phyloP scores from a whole-genome alignment of 2,888 invertebrate genomes.

The Drosophila pseudotalamancana region DNA sequence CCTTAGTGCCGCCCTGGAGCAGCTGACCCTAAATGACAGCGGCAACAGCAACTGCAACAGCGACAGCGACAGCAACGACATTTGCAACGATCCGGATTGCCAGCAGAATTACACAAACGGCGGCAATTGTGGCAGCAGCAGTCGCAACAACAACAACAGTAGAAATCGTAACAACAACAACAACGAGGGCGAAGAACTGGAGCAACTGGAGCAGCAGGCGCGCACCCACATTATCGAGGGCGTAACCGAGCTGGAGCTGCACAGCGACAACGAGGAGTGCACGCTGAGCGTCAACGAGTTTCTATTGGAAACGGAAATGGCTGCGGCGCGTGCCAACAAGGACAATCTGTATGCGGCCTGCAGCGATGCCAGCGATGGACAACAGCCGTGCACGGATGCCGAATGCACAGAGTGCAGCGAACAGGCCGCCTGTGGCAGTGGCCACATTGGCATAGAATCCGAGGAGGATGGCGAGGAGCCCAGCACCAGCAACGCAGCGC shows the following conservation, averaged over 20 bases:
- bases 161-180: conserved; percentile 61
- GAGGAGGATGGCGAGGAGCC: conserved; percentile 50
- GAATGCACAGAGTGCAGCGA: conserved; percentile 71
- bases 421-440: conserved; percentile 34
- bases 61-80: conserved; percentile 54
- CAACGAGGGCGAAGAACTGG: conserved; percentile 43
- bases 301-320: conserved; percentile 70
- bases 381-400: conserved; percentile 74
- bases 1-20: conserved; percentile 76
- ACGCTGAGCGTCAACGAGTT: conserved; percentile 74
- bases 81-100: conserved; percentile 82
- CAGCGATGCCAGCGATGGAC: conserved; percentile 28
- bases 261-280: conserved; percentile 64
- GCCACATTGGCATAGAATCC: conserved; percentile 25
- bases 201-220: conserved; percentile 32
- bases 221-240: conserved; percentile 43
- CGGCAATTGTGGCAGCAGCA: conserved; percentile 30
- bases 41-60: conserved; percentile 32
- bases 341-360: conserved; percentile 61
- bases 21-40: conserved; percentile 66
- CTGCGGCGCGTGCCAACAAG: conserved; percentile 39
- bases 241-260: conserved; percentile 57
- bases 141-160: conserved; percentile 46
- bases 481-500: conserved; percentile 65
- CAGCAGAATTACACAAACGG: conserved; percentile 67